Evolutionary conservation across 2,113 vertebrate species (phyloP).

Genomic region (Zingel zingel): DNA sequence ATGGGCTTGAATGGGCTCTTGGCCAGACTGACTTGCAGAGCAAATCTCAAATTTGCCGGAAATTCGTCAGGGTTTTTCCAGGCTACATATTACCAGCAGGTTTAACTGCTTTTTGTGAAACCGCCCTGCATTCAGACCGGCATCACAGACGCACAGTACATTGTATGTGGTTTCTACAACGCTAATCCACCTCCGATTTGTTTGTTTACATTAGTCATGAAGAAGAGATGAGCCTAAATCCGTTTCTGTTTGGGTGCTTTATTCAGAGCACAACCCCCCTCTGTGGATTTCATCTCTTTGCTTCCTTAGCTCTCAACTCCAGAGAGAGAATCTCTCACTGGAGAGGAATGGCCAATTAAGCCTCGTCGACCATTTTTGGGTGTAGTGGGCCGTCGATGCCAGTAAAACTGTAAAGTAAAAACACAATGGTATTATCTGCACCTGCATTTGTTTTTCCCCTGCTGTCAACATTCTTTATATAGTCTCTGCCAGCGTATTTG

Average conservation of each 20-base stretch:
- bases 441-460: conserved; percentile 36
- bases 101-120: conserved; percentile 37
- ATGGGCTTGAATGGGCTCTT: too few species aligned
- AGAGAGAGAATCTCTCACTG: conserved; percentile 21
- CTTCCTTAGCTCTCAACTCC: conserved; percentile 50
- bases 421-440: conserved; percentile 54
- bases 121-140: conserved; percentile 44
- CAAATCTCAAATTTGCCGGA: too few species aligned
- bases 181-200: conserved; percentile 31
- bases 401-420: conserved; percentile 53
- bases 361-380: conserved; percentile 59
- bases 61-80: too few species aligned
- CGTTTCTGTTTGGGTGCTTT: conserved; percentile 42
- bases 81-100: conserved; percentile 39
- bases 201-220: conserved; percentile 65
- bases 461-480: conserved; percentile 35
- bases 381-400: conserved; percentile 67
- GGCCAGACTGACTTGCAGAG: too few species aligned
- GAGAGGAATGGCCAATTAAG: conserved; percentile 73
- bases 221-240: conserved; percentile 56
- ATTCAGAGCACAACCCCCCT: conserved; percentile 50
- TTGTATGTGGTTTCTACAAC: conserved; percentile 30
- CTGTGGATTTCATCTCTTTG: conserved; percentile 63
- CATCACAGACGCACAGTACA: conserved; percentile 11
- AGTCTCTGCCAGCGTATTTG: conserved; percentile 32